Evolutionary conservation across 2,888 invertebrate species (phyloP).

Genomic region (Clostera curtula): DNA sequence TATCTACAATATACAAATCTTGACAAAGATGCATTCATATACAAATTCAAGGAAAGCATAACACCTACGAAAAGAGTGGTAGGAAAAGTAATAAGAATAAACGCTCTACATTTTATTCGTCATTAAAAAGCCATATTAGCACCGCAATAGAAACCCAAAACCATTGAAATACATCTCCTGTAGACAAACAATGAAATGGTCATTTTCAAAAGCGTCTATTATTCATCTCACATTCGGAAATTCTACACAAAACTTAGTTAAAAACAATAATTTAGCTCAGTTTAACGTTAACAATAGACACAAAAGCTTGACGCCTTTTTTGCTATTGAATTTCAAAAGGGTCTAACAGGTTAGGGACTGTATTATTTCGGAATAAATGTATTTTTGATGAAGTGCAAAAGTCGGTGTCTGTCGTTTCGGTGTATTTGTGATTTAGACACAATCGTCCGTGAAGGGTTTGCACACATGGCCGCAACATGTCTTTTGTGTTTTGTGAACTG

Average conservation of each 20-base stretch:
- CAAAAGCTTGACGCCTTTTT: conserved; percentile 34
- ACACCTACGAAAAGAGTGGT: no score
- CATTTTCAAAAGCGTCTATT: conserved; percentile 35
- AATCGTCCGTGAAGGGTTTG: conserved; percentile 54
- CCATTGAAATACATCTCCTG: conserved; percentile 25
- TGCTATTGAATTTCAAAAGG: conserved; percentile 37
- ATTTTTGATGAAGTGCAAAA: conserved; percentile 73
- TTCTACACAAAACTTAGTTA: conserved; percentile 36
- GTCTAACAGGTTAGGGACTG: conserved; percentile 48
- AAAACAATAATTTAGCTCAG: conserved; percentile 62
- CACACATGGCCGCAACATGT: conserved; percentile 68
- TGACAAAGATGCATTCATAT: no score
- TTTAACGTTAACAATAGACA: conserved; percentile 44
- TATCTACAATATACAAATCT: no score
- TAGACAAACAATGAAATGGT: conserved; percentile 29
- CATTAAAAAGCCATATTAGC: conserved; percentile 8
- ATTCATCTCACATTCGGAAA: conserved; percentile 49
- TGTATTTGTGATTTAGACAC: conserved; percentile 47
- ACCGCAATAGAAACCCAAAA: conserved; percentile 12
- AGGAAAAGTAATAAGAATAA: no score
- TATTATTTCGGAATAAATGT: conserved; percentile 62
- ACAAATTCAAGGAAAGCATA: no score
- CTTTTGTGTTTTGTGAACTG: conserved; percentile 49
- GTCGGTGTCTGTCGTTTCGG: conserved; percentile 53
- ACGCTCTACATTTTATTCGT: no score